These are phyloP conservation scores for Xerus rutilus DNA, from an alignment of 2,797 vertebrate genomes.

Conservation along the genomic window DNA sequence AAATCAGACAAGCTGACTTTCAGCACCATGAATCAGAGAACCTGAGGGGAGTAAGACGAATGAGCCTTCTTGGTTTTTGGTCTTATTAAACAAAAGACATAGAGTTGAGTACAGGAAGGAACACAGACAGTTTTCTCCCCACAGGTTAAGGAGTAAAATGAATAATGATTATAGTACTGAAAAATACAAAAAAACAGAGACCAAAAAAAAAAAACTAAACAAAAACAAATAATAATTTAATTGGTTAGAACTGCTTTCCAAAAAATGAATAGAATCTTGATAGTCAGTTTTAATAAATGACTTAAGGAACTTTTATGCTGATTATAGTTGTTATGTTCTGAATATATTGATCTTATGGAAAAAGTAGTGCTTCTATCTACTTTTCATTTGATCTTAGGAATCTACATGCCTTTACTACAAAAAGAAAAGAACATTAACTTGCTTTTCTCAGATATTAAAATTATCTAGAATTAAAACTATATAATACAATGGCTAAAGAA, in stretches of 20 bases:
- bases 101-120: not conserved
- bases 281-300: slow-evolving; percentile 15
- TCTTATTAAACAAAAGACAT: slow-evolving; percentile 72
- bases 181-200: not conserved
- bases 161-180: slow-evolving; percentile 16
- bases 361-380: not conserved
- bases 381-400: slow-evolving; percentile 13
- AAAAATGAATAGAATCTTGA: not conserved
- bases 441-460: not conserved
- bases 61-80: not conserved
- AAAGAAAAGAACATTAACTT: not conserved
- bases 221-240: not conserved
- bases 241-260: not conserved
- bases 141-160: slow-evolving; percentile 20
- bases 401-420: not conserved
- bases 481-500: not conserved
- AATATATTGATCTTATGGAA: not conserved
- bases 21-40: not conserved
- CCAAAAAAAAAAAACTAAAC: not conserved
- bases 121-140: slow-evolving; percentile 1
- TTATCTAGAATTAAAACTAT: not conserved
- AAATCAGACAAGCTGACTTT: slow-evolving; percentile 60
- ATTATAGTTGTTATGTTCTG: not conserved
- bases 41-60: slow-evolving; percentile 55
- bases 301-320: slow-evolving; percentile 15